Conservation (phyloP, 1,140 invertebrate genomes). For the Diplogasteroides magnus region DNA sequence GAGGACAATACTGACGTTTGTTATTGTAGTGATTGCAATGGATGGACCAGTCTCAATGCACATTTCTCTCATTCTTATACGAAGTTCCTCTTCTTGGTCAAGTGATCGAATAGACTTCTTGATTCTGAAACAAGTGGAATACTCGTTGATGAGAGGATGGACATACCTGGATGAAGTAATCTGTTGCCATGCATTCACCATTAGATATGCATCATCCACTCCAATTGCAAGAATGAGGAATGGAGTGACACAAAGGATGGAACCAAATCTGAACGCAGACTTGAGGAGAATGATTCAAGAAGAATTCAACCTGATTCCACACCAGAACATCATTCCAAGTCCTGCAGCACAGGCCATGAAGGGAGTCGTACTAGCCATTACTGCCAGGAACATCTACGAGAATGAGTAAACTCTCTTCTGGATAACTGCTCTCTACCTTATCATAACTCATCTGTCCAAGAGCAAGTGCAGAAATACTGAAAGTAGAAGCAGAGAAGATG, state of each 20-base stretch:
- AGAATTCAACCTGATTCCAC: conserved; percentile 37
- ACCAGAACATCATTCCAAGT: conserved; percentile 47
- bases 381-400: conserved; percentile 37
- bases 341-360: conserved; percentile 53
- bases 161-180: conserved; percentile 18
- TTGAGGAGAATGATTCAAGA: conserved; percentile 31
- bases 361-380: conserved; percentile 46
- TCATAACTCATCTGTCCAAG: conserved; percentile 29
- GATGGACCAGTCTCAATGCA: conserved; percentile 54
- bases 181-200: conserved; percentile 44
- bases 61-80: conserved; percentile 37
- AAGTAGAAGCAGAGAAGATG: conserved; percentile 46
- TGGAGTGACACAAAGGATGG: conserved; percentile 38
- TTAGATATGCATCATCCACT: conserved; percentile 52
- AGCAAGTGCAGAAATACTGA: conserved; percentile 36
- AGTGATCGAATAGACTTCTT: background rate
- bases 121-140: background rate
- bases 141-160: background rate
- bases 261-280: conserved; percentile 40
- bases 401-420: background rate
- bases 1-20: conserved; percentile 35
- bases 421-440: conserved; percentile 14
- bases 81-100: conserved; percentile 5
- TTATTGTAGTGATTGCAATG: conserved; percentile 51
- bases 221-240: conserved; percentile 53